Conservation (phyloP, 2,797 vertebrate species). For the Sebastes hopkinsi region DNA sequence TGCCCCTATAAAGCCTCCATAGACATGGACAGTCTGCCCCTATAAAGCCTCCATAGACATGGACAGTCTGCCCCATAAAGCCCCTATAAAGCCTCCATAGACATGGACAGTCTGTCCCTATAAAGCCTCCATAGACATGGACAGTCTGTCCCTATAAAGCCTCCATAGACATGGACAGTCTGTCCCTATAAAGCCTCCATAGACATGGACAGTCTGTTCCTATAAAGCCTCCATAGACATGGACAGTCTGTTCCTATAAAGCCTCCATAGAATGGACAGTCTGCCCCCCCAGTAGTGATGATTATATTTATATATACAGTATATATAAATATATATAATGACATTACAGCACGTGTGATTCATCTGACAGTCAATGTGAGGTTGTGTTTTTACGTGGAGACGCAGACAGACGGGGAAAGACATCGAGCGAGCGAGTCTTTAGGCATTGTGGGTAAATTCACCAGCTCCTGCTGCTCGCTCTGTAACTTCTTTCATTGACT, state of each 20-base stretch:
- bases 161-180: too few species aligned
- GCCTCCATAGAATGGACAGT: too few species aligned
- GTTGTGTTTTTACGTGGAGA: constrained; percentile 51
- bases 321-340: constrained; percentile 11
- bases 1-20: not conserved
- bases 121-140: too few species aligned
- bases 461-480: not conserved
- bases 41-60: constrained; percentile 11
- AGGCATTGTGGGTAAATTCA: not conserved
- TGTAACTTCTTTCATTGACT: not conserved
- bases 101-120: too few species aligned
- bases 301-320: constrained; percentile 37
- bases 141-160: too few species aligned
- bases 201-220: too few species aligned
- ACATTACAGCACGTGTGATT: constrained; percentile 70
- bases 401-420: constrained; percentile 54
- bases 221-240: too few species aligned
- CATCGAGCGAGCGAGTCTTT: not conserved
- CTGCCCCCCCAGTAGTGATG: constrained; percentile 34
- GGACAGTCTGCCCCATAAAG: constrained; percentile 45
- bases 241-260: too few species aligned
- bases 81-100: not conserved
- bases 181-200: too few species aligned
- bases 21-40: not conserved
- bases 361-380: constrained; percentile 62